These are phyloP conservation scores for Macquaria australasica DNA, from an alignment of 2,113 vertebrate species.

Conservation along the genomic window DNA sequence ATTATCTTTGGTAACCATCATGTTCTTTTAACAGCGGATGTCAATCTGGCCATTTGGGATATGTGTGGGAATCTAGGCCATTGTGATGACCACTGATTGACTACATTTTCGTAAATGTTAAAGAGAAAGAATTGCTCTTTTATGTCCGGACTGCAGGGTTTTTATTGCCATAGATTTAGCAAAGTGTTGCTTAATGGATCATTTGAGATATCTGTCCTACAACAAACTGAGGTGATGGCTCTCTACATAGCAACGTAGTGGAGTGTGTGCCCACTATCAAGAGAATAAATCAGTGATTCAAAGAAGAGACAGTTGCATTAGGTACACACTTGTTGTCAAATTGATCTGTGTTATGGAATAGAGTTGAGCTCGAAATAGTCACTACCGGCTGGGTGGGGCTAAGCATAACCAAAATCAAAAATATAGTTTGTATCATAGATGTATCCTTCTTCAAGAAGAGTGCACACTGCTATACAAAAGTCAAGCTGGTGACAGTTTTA, in stretches of 20 bases:
- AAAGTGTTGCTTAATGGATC: conserved; percentile 75
- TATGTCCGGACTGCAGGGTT: conserved; percentile 47
- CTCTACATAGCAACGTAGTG: conserved; percentile 71
- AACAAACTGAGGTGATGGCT: conserved; percentile 58
- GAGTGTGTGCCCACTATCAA: conserved; percentile 42
- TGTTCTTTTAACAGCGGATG: conserved; percentile 64
- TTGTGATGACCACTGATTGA: conserved; percentile 45
- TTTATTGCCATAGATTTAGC: conserved; percentile 71
- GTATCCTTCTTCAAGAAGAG: neutral
- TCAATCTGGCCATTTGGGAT: conserved; percentile 52
- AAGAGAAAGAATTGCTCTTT: conserved; percentile 56
- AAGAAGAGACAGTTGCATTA: conserved; percentile 50
- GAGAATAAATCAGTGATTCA: conserved; percentile 63
- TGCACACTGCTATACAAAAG: neutral
- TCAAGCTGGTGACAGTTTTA: neutral
- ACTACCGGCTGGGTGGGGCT: conserved; percentile 3
- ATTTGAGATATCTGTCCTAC: conserved; percentile 56
- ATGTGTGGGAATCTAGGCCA: conserved; percentile 67
- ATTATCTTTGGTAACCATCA: conserved; percentile 54
- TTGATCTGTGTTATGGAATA: conserved; percentile 21
- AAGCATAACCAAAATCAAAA: neutral
- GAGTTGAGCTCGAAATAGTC: conserved; percentile 10
- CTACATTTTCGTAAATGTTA: conserved; percentile 61
- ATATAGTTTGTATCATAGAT: neutral
- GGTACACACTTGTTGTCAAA: conserved; percentile 22